These are phyloP conservation scores for Cylloceria caligata DNA, from an alignment of 2,888 invertebrate species.

Conservation along the genomic window DNA sequence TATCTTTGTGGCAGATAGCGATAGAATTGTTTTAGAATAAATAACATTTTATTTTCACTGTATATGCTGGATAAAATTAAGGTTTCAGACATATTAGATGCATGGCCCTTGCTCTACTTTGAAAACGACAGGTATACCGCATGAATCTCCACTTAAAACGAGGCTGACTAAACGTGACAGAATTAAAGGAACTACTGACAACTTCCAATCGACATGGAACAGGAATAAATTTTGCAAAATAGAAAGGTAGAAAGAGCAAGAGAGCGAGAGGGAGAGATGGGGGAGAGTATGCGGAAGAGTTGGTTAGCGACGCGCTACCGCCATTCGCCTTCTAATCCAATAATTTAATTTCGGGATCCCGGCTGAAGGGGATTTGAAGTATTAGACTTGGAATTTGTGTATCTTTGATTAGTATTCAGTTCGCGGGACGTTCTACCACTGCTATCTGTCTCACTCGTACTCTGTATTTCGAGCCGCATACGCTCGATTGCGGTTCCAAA, in stretches of 20 bases:
- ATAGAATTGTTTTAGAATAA: too few relatives aligned
- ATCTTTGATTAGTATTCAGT: conserved; percentile 85
- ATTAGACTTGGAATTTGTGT: conserved; percentile 84
- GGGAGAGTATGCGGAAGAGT: conserved; percentile 54
- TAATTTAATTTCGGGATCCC: conserved; percentile 84
- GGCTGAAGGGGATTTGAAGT: conserved; percentile 84
- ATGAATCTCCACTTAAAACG: background rate
- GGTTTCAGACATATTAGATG: background rate
- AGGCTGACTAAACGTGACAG: background rate
- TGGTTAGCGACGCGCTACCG: conserved; percentile 38
- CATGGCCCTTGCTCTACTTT: background rate
- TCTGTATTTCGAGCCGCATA: conserved; percentile 65
- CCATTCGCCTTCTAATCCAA: conserved; percentile 81
- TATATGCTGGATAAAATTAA: too few relatives aligned
- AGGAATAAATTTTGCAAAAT: conserved; percentile 38
- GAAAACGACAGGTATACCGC: background rate
- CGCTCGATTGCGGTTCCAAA: conserved; percentile 82
- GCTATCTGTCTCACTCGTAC: conserved; percentile 24
- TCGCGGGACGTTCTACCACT: conserved; percentile 69
- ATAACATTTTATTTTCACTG: too few relatives aligned
- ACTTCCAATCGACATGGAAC: conserved; percentile 29
- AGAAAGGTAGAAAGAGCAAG: conserved; percentile 46
- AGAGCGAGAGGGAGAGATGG: conserved; percentile 36
- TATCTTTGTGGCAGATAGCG: too few relatives aligned
- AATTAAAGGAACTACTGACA: background rate